Evolutionary conservation across 2,888 invertebrate genomes (phyloP), one percentile per base, ranked within the genome.

Genomic region (Tortrix viridana): DNA sequence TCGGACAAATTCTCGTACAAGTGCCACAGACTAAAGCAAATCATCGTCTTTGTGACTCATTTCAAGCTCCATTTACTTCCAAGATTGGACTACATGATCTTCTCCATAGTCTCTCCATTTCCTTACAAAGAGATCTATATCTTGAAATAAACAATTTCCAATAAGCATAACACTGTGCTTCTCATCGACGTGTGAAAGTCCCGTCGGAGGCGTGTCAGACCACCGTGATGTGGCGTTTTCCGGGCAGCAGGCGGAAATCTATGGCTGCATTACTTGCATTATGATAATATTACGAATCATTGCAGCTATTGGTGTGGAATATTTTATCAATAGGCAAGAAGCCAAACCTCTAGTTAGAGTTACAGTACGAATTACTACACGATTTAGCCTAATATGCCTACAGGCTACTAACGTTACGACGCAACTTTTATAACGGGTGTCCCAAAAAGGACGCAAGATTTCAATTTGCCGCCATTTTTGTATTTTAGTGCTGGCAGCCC

Each of bases 171-270:
- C 37, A 55, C 48, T 18, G 14, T 44, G 49, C 44, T 50, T 22
- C 49, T 48, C 55, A 41, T n/a, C 26, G 43, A 61, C 56, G 62
- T 52, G 62, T 57, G 62, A 62, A 62, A 62, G 62, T 62, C 62
- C 22, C 20, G 41, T 22, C 52, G 26, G 57, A 57, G 61, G 61
- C 55, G 60, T 61, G 55, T 48, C 58, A 43, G 58, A 32, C 60
- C 62, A 62, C 52, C 56, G 38, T 62, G 62, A 62, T 62, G 50
- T 32, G 52, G 52, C 57, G 50, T 62, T 62, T 62, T 37, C 52
- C 56, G 57, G 41, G 19, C 50, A 19, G 19, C 50, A 37, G 18
- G 38, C 62, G 62, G 62, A 57, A 47, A 47, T 55, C 61, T 49
- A 19, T 12, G 3, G 47, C 43, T 3, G 47, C 48, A 55, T 61